These are phyloP conservation scores for Serranus cabrilla DNA, from an alignment of 2,797 vertebrate genomes.

Conservation along the genomic window DNA sequence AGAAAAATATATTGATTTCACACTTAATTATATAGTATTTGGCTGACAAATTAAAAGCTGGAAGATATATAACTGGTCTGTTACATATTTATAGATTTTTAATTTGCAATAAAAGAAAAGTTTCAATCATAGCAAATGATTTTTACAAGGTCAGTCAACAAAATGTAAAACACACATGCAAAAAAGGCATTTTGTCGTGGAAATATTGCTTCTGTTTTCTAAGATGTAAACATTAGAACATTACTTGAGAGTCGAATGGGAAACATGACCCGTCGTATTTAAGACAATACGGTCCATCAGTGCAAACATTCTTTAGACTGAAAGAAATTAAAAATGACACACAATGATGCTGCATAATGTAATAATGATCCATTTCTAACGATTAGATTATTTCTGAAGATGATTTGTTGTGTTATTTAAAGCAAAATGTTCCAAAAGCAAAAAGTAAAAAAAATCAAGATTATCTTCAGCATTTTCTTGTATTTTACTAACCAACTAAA, in stretches of 20 bases:
- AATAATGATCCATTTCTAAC: not conserved
- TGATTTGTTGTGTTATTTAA: not conserved
- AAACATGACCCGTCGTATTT: constrained; percentile 50
- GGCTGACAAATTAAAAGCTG: not conserved
- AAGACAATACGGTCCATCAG: constrained; percentile 76
- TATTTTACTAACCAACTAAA: not conserved
- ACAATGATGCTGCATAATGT: not conserved
- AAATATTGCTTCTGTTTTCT: constrained; percentile 73
- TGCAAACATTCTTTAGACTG: constrained; percentile 72
- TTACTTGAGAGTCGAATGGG: constrained; percentile 40
- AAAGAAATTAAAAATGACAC: constrained; percentile 3
- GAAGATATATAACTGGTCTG: constrained; percentile 6
- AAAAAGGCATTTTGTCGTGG: constrained; percentile 60
- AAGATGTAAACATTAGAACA: constrained; percentile 66
- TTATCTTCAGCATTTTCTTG: constrained; percentile 6
- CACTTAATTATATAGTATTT: constrained; percentile 17
- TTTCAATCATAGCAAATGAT: constrained; percentile 30
- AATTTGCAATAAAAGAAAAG: constrained; percentile 31
- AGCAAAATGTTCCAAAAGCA: not conserved
- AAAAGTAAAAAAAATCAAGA: not conserved
- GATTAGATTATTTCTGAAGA: not conserved
- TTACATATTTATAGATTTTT: constrained; percentile 14
- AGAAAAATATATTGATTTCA: constrained; percentile 10
- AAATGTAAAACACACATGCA: constrained; percentile 43
- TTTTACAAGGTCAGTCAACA: constrained; percentile 20